A percentile compares a stretch with the other conserved stretches of the same genome.
Conservation (phyloP, 1,140 invertebrate genomes). For the Myzus persicae region DNA sequence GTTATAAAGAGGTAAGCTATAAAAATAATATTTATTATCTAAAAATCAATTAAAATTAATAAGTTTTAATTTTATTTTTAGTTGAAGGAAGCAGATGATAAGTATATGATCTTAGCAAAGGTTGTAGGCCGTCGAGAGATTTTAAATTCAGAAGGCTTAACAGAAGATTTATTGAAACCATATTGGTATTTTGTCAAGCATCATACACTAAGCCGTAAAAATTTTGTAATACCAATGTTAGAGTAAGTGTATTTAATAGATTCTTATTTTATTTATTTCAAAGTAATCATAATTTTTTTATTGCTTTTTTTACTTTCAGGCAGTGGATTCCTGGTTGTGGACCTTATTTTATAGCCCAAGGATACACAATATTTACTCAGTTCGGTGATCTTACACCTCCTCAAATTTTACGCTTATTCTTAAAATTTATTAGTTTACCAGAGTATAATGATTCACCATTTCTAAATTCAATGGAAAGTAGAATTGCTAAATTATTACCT, state of each 20-base stretch:
- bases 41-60: not conserved
- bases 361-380: slow-evolving; percentile 65
- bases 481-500: slow-evolving; percentile 37
- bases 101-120: slow-evolving; percentile 37
- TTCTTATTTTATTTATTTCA: not conserved
- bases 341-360: slow-evolving; percentile 63
- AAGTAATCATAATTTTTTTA: not conserved
- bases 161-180: slow-evolving; percentile 50
- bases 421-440: slow-evolving; percentile 65
- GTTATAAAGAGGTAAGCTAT: slow-evolving; percentile 31
- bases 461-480: slow-evolving; percentile 61
- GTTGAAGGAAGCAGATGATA: slow-evolving; percentile 40
- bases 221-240: slow-evolving; percentile 52
- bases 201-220: slow-evolving; percentile 53
- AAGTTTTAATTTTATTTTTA: not conserved
- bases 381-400: slow-evolving; percentile 65
- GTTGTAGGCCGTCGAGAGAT: slow-evolving; percentile 7
- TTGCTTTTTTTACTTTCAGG: slow-evolving; percentile 61
- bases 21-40: not conserved
- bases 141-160: not conserved
- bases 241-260: slow-evolving; percentile 9
- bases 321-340: slow-evolving; percentile 67
- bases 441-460: slow-evolving; percentile 64
- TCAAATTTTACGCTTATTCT: slow-evolving; percentile 65
- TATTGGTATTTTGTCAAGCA: slow-evolving; percentile 54